phyloP scores from a whole-genome alignment of 2,888 invertebrate genomes.

The Plusia festucae region DNA sequence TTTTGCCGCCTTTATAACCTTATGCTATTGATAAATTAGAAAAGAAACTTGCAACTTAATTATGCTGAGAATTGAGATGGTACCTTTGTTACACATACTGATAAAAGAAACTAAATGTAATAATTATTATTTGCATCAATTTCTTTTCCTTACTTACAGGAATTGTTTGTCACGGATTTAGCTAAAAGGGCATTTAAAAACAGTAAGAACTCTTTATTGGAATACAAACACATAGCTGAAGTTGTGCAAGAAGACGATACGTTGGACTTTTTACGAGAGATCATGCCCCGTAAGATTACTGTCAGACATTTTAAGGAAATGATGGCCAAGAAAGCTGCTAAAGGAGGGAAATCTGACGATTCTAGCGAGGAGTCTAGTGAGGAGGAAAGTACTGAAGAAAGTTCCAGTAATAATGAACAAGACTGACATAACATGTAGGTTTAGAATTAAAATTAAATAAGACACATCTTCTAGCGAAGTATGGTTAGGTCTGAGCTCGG shows the following conservation, averaged over 20 bases:
- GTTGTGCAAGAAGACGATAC: slow-evolving; percentile 91
- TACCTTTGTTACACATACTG: not conserved
- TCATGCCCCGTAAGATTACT: slow-evolving; percentile 93
- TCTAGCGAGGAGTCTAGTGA: slow-evolving; percentile 80
- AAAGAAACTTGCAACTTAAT: not conserved
- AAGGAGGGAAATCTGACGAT: slow-evolving; percentile 72
- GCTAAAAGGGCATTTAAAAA: slow-evolving; percentile 90
- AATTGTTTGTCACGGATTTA: slow-evolving; percentile 91
- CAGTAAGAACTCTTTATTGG: slow-evolving; percentile 87
- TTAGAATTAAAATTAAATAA: slow-evolving; percentile 11
- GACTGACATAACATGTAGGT: slow-evolving; percentile 64
- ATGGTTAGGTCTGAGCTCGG: not conserved
- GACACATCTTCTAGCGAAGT: slow-evolving; percentile 8
- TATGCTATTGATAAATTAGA: not conserved
- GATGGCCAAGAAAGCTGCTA: slow-evolving; percentile 89
- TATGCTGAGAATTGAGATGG: too few species aligned
- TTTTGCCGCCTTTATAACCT: slow-evolving; percentile 41
- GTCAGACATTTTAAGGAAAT: slow-evolving; percentile 91
- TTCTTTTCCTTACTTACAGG: slow-evolving; percentile 82
- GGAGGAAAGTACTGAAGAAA: slow-evolving; percentile 75
- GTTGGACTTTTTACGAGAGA: slow-evolving; percentile 92
- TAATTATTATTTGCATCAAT: not conserved
- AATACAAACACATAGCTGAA: slow-evolving; percentile 92
- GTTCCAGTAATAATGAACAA: slow-evolving; percentile 74
- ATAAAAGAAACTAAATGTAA: not conserved